These are phyloP conservation scores for Mastigias papua DNA, from an alignment of 30 jellyfish, hydroid and myxozoan genomes.

Conservation along the genomic window DNA sequence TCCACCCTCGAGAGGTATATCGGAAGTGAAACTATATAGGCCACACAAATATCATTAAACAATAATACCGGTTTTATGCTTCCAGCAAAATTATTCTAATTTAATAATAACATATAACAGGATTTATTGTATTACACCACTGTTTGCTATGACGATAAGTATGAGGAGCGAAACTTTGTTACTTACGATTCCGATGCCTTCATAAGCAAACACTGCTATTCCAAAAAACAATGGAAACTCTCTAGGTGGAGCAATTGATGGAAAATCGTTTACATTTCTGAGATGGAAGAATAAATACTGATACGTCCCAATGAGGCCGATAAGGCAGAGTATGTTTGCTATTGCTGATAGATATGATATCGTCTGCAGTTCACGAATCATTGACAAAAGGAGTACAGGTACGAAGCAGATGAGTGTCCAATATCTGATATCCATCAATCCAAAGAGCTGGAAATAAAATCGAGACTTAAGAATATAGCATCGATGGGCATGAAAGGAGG, in stretches of 20 bases:
- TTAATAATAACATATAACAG: too few relatives aligned
- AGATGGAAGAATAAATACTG: constrained; percentile 86
- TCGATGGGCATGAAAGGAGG: too few relatives aligned
- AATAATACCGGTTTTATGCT: too few relatives aligned
- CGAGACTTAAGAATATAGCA: too few relatives aligned
- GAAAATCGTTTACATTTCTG: constrained; percentile 87
- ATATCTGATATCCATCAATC: constrained; percentile 91
- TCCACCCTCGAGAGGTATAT: too few relatives aligned
- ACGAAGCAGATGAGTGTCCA: constrained; percentile 87
- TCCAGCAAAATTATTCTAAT: too few relatives aligned
- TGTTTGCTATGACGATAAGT: background rate
- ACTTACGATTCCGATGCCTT: constrained; percentile 99
- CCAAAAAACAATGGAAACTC: constrained; percentile 99
- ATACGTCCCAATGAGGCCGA: constrained; percentile 96
- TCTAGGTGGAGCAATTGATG: constrained; percentile 83
- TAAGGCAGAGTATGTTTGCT: constrained; percentile 87
- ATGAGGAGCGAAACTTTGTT: background rate
- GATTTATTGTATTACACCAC: too few relatives aligned
- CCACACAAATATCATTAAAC: too few relatives aligned
- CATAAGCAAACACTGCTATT: constrained; percentile 96
- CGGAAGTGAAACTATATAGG: too few relatives aligned
- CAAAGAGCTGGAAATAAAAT: constrained; percentile 94
- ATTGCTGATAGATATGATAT: constrained; percentile 90
- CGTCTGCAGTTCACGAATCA: constrained; percentile 84
- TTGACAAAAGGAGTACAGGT: constrained; percentile 86